Base-by-base conservation (phyloP, 2,113 vertebrate genomes). In the Sander lucioperca region DNA sequence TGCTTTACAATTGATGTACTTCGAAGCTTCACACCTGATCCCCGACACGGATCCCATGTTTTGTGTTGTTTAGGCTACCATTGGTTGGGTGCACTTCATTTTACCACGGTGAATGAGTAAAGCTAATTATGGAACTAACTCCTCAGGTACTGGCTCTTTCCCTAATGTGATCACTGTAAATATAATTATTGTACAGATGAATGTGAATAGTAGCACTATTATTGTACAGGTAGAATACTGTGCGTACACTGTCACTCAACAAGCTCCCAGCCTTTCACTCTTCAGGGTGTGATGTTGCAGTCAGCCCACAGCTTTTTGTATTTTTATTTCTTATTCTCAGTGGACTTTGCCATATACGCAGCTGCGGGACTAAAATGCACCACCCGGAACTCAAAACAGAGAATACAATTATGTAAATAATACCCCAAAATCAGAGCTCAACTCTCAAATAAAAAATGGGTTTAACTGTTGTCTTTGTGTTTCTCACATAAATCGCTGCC, bases 191-290 rank as follows among this genome's bases (percentile, higher is more conserved):
- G 93, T 95, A 94, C 90, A 94, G 89, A 86, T 89, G 74, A 91
- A 89, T 94, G 93, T 94, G 90, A 93, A 93, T 94, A 94, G 87
- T 92, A 93, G 89, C 86, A 86, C 86, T 84, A 88, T 88, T 87
- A 91, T 90, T 93, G 92, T 94, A 93, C 91, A 94, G 91, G 78
- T 93, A 92, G 91, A 67, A 74, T 84, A 86, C 66, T 85, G 71
- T 85, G 88, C 84, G 81, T 86, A 71, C 88, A 89, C 87, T 78
- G 84, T 90, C 91, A 87, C 86, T 86, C 77, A 72, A 56, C 85
- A 71, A 62, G 69, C 71, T 73, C 85, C 73, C 53, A 51, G 43
- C 30, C 80, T 71, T 50, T 87, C 86, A 80, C 81, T 80, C 73
- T 84, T 30, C 23, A 33, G 77, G 73, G 75, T 66, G 76, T 53